These are phyloP conservation scores for Gracilinanus agilis DNA, from an alignment of 2,113 vertebrate species.

Conservation along the genomic window DNA sequence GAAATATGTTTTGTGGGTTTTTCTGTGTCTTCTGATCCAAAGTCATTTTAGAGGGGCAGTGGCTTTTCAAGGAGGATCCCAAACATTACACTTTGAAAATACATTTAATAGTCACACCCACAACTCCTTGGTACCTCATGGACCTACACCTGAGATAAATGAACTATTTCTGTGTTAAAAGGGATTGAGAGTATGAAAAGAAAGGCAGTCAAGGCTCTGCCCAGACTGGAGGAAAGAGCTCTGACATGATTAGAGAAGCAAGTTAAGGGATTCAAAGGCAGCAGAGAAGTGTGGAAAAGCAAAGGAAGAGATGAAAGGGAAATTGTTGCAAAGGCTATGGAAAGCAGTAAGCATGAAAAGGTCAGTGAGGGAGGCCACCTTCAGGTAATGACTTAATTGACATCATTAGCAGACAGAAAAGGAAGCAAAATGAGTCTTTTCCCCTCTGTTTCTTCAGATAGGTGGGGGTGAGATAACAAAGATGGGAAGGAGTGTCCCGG, in stretches of 20 bases:
- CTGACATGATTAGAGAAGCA: background rate
- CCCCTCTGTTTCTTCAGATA: constrained; percentile 50
- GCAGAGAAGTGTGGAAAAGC: constrained; percentile 39
- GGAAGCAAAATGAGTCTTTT: constrained; percentile 59
- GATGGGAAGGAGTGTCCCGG: constrained; percentile 54
- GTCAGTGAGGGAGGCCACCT: constrained; percentile 47
- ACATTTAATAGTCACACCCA: background rate
- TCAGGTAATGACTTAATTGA: constrained; percentile 41
- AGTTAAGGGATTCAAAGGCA: background rate
- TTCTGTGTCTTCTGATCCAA: background rate
- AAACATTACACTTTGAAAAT: constrained; percentile 3
- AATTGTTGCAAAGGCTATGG: constrained; percentile 34
- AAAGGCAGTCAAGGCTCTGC: background rate
- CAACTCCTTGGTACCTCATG: background rate
- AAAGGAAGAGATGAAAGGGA: constrained; percentile 54
- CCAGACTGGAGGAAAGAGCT: background rate
- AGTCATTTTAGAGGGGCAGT: background rate
- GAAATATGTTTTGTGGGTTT: background rate
- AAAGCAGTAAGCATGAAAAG: constrained; percentile 51
- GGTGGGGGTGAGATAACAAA: constrained; percentile 49
- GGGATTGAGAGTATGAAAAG: background rate
- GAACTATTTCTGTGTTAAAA: background rate
- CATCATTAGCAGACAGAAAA: constrained; percentile 54
- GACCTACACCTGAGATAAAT: constrained; percentile 39
- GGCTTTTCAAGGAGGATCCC: background rate